Evolutionary conservation across 2,113 vertebrate genomes (phyloP).

Genomic region (Tachycineta bicolor): DNA sequence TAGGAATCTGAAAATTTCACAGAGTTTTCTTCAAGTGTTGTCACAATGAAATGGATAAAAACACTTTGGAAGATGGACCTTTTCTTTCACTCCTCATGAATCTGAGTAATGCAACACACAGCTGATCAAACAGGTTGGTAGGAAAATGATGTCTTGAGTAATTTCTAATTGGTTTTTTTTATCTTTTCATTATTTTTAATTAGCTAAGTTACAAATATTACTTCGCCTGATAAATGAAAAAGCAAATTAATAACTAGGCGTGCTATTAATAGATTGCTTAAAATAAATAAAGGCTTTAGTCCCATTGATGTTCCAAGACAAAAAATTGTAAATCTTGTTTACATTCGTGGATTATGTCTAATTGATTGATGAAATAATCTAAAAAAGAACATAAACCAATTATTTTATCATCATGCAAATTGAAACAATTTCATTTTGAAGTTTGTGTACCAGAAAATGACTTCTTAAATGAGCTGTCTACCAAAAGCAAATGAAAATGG

Average conservation of each 20-base stretch:
- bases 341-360: slow-evolving; percentile 32
- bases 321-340: slow-evolving; percentile 44
- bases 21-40: not conserved
- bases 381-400: slow-evolving; percentile 44
- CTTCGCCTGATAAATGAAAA: not conserved
- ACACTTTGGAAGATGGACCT: not conserved
- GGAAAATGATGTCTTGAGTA: not conserved
- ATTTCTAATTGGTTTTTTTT: not conserved
- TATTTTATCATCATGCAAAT: slow-evolving; percentile 43
- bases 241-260: not conserved
- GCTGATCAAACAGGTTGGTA: not conserved
- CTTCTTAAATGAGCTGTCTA: slow-evolving; percentile 53
- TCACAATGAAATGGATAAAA: not conserved
- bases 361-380: slow-evolving; percentile 33
- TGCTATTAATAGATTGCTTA: not conserved
- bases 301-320: not conserved
- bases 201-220: not conserved
- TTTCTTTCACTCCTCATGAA: not conserved
- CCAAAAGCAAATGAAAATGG: slow-evolving; percentile 40
- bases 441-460: slow-evolving; percentile 75
- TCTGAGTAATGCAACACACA: not conserved
- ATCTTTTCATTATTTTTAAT: not conserved
- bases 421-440: slow-evolving; percentile 67
- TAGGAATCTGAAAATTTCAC: not conserved
- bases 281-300: not conserved